Percentiles rank a stretch among this genome's conserved stretches.
phyloP scores from a whole-genome alignment of 2,888 invertebrate species.

The Eristalis arbustorum region DNA sequence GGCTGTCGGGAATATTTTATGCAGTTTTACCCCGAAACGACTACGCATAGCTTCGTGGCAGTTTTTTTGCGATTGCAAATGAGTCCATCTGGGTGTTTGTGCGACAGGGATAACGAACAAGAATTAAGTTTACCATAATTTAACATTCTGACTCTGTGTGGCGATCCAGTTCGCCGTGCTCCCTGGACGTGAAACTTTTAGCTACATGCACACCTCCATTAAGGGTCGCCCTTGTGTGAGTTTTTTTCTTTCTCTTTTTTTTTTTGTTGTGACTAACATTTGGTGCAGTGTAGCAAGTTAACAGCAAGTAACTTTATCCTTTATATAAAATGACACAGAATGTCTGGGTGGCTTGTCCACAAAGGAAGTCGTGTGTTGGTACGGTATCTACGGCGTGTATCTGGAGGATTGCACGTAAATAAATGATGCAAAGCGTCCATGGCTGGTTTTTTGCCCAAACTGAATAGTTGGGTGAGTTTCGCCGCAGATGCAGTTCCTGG shows the following conservation, averaged over 20 bases:
- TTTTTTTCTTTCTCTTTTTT: background rate
- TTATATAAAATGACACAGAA: slow-evolving; percentile 38
- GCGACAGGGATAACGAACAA: slow-evolving; percentile 55
- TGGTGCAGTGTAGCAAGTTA: slow-evolving; percentile 2
- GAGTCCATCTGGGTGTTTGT: slow-evolving; percentile 14
- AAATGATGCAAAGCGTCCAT: slow-evolving; percentile 42
- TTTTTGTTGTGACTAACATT: background rate
- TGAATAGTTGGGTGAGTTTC: slow-evolving; percentile 7
- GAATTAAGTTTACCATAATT: slow-evolving; percentile 53
- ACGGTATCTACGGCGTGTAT: slow-evolving; percentile 32
- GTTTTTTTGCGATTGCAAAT: background rate
- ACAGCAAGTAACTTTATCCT: slow-evolving; percentile 55
- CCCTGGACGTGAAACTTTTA: slow-evolving; percentile 45
- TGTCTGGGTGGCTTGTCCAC: slow-evolving; percentile 9
- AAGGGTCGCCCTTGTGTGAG: background rate
- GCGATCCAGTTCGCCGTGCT: slow-evolving; percentile 14
- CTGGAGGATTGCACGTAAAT: slow-evolving; percentile 35
- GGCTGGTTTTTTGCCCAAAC: slow-evolving; percentile 10
- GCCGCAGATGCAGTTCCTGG: background rate
- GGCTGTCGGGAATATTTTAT: slow-evolving; percentile 34
- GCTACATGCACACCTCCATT: slow-evolving; percentile 26
- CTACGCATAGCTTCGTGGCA: background rate
- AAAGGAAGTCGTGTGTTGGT: slow-evolving; percentile 51
- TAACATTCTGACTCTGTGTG: slow-evolving; percentile 50
- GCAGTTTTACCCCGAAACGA: slow-evolving; percentile 11